These are phyloP conservation scores for Serranus cabrilla DNA, from an alignment of 2,797 vertebrate genomes.

Conservation along the genomic window DNA sequence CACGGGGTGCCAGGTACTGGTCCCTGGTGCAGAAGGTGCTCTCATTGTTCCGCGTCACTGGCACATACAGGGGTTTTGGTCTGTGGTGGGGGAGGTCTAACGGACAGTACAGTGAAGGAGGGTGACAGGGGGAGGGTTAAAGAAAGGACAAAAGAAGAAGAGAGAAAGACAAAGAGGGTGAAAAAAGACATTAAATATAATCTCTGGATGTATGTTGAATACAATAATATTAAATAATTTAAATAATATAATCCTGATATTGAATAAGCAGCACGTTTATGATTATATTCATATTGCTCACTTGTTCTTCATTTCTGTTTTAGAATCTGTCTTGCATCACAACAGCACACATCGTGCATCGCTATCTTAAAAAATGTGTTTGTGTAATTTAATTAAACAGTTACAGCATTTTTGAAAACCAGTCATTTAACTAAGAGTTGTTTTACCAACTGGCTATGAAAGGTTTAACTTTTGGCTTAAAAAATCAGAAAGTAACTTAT, in stretches of 20 bases:
- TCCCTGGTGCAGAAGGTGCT: conserved; percentile 95
- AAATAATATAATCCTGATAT: too few relatives aligned
- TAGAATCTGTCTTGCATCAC: too few relatives aligned
- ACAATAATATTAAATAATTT: too few relatives aligned
- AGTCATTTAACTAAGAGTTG: too few relatives aligned
- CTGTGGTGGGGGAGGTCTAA: conserved; percentile 94
- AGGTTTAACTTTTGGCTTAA: neutral
- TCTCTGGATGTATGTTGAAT: neutral
- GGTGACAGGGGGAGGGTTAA: neutral
- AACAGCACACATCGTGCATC: too few relatives aligned
- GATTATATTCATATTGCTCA: too few relatives aligned
- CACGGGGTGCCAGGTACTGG: conserved; percentile 95
- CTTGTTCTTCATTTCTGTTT: too few relatives aligned
- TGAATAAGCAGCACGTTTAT: too few relatives aligned
- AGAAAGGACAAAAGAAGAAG: neutral
- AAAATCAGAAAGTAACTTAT: too few relatives aligned
- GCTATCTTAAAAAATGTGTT: too few relatives aligned
- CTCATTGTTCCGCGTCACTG: conserved; percentile 92
- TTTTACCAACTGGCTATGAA: neutral
- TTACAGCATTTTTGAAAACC: neutral
- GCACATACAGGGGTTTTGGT: conserved; percentile 94
- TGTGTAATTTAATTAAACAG: neutral
- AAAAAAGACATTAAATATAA: neutral
- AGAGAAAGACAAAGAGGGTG: conserved; percentile 1
- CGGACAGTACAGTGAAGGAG: neutral